Evolutionary conservation across 2,888 invertebrate genomes (phyloP), one percentile per base, ranked within the genome.

Genomic region (Calameuta filiformis): DNA sequence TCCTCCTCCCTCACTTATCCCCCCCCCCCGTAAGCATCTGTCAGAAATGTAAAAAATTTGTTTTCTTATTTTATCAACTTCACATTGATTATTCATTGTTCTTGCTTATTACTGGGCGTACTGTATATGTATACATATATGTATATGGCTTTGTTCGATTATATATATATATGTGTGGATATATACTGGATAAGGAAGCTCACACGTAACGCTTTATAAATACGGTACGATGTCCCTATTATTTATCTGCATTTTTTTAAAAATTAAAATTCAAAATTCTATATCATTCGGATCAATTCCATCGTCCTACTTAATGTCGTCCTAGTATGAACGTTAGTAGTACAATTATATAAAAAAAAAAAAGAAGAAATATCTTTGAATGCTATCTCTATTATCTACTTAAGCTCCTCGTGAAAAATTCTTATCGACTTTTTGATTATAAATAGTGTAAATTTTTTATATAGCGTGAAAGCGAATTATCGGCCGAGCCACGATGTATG

Each of bases 401-500:
- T 87, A 89, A 87, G 84, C 84, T 84, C 83, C 83, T 76, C 83
- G 12, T 69, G 69, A 69, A 40, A 80, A 87, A 87, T 87, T 87
- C 87, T 88, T 87, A 86, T 87, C 86, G 85, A 90, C 80, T 86
- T 88, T 90, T 90, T 90, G 87, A 91, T 90, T 91, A 91, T 91
- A 91, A 89, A 91, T 90, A 91, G 89, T 91, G 91, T 91, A 91
- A 90, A 91, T 91, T 91, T 91, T 91, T 91, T 90, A 90, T 90
- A 91, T 91, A 91, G 89, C 84, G 88, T 85, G 87, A 87, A 81
- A 87, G 88, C 84, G 81, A 83, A 85, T 87, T 85, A 87, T 86
- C 86, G 84, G 85, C 82, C 82, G 79, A 40, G 37, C 37, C 37
- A 40, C 37, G 37, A 40, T 4, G 37, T 40, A 40, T 12, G 12